These are phyloP conservation scores for Andrena bicolor DNA, from an alignment of 2,888 invertebrate genomes.

Conservation along the genomic window DNA sequence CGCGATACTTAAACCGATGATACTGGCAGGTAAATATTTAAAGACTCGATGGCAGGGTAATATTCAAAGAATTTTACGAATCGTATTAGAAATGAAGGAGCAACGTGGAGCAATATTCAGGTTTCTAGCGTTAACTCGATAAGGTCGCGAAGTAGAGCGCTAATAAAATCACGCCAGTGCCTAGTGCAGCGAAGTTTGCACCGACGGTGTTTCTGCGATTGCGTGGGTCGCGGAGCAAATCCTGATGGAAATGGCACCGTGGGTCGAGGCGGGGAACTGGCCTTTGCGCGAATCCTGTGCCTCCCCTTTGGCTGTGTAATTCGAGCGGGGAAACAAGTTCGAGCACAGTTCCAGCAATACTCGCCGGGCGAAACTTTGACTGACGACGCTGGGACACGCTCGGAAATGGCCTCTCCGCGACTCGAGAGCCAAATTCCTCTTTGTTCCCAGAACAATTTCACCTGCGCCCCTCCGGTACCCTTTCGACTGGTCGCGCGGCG, in stretches of 20 bases:
- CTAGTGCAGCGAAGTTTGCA: background rate
- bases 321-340: slow-evolving; percentile 52
- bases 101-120: background rate
- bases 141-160: background rate
- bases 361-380: slow-evolving; percentile 50
- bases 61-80: too few species aligned
- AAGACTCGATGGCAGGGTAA: too few species aligned
- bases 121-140: background rate
- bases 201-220: slow-evolving; percentile 9
- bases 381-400: slow-evolving; percentile 20
- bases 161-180: background rate
- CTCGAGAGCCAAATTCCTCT: slow-evolving; percentile 19
- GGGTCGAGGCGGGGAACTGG: slow-evolving; percentile 15
- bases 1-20: too few species aligned
- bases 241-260: slow-evolving; percentile 32
- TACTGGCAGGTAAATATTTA: too few species aligned
- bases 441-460: slow-evolving; percentile 18
- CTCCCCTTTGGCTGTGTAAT: slow-evolving; percentile 52
- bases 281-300: slow-evolving; percentile 14
- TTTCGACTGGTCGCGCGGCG: background rate
- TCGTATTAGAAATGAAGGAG: background rate
- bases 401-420: slow-evolving; percentile 17
- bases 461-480: background rate
- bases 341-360: slow-evolving; percentile 38
- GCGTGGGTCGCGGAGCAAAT: slow-evolving; percentile 1